Evolutionary conservation across 2,888 invertebrate genomes (phyloP).

Genomic region (Entomobrya multifasciata): DNA sequence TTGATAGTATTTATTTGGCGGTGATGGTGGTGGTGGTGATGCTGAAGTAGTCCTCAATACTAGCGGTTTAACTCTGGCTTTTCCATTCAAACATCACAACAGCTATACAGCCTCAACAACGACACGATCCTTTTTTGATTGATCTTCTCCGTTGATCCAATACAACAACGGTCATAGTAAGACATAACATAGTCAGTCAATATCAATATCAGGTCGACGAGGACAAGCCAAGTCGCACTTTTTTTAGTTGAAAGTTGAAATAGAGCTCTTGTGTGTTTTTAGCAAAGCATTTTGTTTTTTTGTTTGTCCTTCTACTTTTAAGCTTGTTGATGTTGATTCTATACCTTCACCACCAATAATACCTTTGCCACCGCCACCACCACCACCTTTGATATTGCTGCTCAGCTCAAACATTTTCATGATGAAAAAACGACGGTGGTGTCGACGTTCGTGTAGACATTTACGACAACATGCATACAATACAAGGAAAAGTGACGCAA

Average conservation of each 20-base stretch:
- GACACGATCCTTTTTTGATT: conserved; percentile 8
- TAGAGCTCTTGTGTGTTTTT: conserved; percentile 19
- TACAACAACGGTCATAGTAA: background rate
- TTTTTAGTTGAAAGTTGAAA: conserved; percentile 19
- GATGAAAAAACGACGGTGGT: background rate
- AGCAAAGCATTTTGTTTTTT: conserved; percentile 1
- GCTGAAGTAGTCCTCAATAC: no score
- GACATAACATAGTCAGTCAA: no score
- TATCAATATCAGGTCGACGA: no score
- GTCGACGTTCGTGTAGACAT: no score
- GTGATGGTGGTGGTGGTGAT: background rate
- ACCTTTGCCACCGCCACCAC: conserved; percentile 42
- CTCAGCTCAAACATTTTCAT: conserved; percentile 25
- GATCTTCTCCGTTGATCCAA: conserved; percentile 5
- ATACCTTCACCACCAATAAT: no score
- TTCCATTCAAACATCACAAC: no score
- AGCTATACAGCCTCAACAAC: background rate
- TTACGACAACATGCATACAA: conserved; percentile 16
- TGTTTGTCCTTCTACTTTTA: conserved; percentile 49
- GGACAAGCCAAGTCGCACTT: no score
- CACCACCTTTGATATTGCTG: background rate
- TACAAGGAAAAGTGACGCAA: no score
- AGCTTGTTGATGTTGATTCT: conserved; percentile 51
- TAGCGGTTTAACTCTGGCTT: no score
- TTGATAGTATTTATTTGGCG: conserved; percentile 11